Conservation (phyloP, 2,888 invertebrate species). For the Caradrina kadenii region DNA sequence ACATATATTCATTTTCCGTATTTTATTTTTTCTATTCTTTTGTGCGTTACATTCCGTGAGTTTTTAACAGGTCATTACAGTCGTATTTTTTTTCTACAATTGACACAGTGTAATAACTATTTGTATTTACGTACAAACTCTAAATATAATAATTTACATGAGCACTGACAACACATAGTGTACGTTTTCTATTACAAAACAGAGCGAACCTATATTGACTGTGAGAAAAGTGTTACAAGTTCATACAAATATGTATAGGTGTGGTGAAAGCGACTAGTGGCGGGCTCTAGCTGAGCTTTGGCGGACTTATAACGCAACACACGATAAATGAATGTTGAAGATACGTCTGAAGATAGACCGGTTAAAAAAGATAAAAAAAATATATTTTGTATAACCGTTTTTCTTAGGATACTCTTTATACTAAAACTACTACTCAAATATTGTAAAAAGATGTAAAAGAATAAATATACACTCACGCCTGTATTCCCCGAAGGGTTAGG, state of each 20-base stretch:
- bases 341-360: conserved; percentile 56
- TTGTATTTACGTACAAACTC: neutral
- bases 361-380: no score
- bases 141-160: conserved; percentile 20
- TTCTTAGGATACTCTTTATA: no score
- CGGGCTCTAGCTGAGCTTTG: conserved; percentile 67
- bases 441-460: no score
- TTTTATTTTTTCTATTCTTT: no score
- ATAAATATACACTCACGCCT: no score
- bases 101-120: neutral
- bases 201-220: conserved; percentile 73
- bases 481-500: no score
- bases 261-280: conserved; percentile 70
- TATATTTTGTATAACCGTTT: no score
- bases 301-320: conserved; percentile 57
- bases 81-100: neutral
- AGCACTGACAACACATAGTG: neutral
- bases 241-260: conserved; percentile 64
- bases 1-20: no score
- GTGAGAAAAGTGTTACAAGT: conserved; percentile 75
- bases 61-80: neutral
- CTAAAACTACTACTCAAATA: no score
- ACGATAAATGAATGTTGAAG: conserved; percentile 48
- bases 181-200: conserved; percentile 65
- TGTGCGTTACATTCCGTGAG: no score